Evolutionary conservation across 2,797 vertebrate genomes (phyloP).

Genomic region (Gymnothorax reevesii): DNA sequence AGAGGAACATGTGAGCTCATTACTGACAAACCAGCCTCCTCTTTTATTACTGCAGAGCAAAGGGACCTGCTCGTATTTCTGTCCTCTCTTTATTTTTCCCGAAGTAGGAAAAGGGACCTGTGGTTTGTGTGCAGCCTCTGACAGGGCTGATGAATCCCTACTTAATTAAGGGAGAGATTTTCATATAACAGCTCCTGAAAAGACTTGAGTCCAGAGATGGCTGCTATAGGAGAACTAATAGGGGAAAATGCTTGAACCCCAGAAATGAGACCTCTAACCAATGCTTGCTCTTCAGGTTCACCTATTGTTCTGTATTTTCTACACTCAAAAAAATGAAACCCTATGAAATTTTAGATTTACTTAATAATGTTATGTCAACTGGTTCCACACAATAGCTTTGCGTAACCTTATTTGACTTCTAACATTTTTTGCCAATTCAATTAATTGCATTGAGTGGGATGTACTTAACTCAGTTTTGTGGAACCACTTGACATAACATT

Average conservation of each 20-base stretch:
- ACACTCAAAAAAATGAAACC: too few species aligned
- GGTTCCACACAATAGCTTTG: too few species aligned
- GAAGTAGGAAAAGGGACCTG: neutral
- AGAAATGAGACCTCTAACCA: neutral
- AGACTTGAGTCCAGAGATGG: neutral
- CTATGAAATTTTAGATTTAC: too few species aligned
- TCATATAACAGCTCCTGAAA: neutral
- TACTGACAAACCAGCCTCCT: neutral
- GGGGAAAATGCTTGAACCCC: neutral
- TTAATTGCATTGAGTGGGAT: too few species aligned
- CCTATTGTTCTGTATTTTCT: too few species aligned
- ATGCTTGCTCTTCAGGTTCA: too few species aligned
- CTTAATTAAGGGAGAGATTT: neutral
- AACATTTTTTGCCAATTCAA: too few species aligned
- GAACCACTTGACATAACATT: too few species aligned
- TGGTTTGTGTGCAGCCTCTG: neutral
- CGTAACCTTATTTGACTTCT: too few species aligned
- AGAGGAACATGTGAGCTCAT: neutral
- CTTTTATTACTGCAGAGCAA: neutral
- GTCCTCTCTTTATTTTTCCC: conserved; percentile 1
- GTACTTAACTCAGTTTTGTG: too few species aligned
- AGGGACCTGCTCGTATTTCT: neutral
- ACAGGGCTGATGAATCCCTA: neutral
- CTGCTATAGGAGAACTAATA: neutral
- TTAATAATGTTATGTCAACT: too few species aligned